Percentiles rank a stretch among this genome's conserved stretches.
Evolutionary conservation across 2,113 vertebrate species (phyloP).

Genomic region (Tyrannus savana): DNA sequence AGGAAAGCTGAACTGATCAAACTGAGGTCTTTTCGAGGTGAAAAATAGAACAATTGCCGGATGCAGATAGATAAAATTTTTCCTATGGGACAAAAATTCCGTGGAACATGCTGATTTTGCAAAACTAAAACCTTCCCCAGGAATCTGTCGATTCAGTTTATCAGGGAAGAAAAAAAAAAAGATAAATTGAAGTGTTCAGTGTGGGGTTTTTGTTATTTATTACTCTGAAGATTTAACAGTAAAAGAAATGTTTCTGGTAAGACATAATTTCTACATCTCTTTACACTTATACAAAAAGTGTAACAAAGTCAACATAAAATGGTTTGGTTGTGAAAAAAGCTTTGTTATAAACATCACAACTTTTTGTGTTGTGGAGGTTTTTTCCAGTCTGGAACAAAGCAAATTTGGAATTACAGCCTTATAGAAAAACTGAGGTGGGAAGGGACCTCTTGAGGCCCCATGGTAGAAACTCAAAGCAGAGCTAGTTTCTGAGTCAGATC

Average conservation of each 20-base stretch:
- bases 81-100: background rate
- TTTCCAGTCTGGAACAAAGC: background rate
- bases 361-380: background rate
- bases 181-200: background rate
- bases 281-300: background rate
- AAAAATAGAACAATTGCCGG: constrained; percentile 34
- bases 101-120: background rate
- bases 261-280: background rate
- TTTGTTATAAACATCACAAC: background rate
- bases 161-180: background rate
- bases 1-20: constrained; percentile 3
- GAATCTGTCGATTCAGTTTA: background rate
- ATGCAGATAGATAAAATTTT: background rate
- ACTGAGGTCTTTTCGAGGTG: background rate
- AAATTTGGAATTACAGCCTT: background rate
- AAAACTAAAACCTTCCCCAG: background rate
- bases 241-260: background rate
- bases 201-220: background rate
- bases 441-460: background rate
- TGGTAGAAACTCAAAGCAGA: background rate
- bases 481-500: background rate
- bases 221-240: background rate
- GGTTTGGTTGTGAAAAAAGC: background rate
- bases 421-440: background rate
- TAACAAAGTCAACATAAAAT: background rate